A percentile compares a stretch with the other conserved stretches of the same genome.
Evolutionary conservation across 2,797 vertebrate species (phyloP).

Genomic region (Enteromius treurensis): DNA sequence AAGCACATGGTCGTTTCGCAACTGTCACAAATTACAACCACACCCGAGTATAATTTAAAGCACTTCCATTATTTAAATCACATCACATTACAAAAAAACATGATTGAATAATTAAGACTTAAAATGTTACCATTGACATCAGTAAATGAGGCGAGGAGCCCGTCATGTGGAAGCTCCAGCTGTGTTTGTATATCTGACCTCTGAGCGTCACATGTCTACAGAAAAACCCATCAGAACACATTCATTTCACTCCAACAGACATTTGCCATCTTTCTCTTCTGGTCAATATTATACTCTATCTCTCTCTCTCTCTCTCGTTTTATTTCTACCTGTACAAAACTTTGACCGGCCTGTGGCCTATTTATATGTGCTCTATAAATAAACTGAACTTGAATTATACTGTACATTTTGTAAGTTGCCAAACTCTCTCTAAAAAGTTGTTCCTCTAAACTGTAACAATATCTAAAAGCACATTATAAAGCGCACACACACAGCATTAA

Average conservation of each 20-base stretch:
- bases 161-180: slow-evolving; percentile 40
- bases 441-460: not conserved
- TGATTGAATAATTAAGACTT: not conserved
- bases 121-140: slow-evolving; percentile 36
- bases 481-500: slow-evolving; percentile 6
- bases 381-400: too few species aligned
- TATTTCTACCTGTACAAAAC: too few species aligned
- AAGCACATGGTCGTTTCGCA: slow-evolving; percentile 10
- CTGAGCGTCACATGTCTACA: slow-evolving; percentile 71
- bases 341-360: too few species aligned
- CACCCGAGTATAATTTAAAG: not conserved
- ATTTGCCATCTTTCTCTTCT: not conserved
- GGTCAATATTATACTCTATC: not conserved
- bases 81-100: not conserved
- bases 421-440: not conserved
- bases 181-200: slow-evolving; percentile 50
- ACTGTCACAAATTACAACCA: not conserved
- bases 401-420: not conserved
- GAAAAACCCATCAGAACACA: slow-evolving; percentile 5
- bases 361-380: too few species aligned
- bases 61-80: not conserved
- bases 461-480: not conserved
- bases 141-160: not conserved
- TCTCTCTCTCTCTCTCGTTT: too few species aligned
- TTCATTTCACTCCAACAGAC: not conserved